These are phyloP conservation scores for Diceros bicornis DNA, from an alignment of 2,797 vertebrate genomes.

Conservation along the genomic window DNA sequence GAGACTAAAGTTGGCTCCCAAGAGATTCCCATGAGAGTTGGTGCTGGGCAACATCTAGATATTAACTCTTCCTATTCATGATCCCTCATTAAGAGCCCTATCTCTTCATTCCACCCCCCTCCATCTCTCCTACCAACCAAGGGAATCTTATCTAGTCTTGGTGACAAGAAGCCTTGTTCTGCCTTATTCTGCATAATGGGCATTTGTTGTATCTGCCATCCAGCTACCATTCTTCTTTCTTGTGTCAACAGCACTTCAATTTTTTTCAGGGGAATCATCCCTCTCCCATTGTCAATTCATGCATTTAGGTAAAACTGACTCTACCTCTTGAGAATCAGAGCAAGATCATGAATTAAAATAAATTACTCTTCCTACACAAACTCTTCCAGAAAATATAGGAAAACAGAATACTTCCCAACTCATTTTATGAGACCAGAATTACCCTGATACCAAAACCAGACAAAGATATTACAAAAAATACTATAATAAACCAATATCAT, in stretches of 20 bases:
- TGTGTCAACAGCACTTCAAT: neutral
- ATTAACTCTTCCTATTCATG: neutral
- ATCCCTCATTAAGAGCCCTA: neutral
- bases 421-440: conserved; percentile 9
- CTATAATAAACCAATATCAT: neutral
- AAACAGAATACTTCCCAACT: neutral
- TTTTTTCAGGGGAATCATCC: neutral
- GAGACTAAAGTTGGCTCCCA: neutral
- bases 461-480: conserved; percentile 9
- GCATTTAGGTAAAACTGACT: neutral
- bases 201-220: neutral
- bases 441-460: conserved; percentile 30
- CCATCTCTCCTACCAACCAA: neutral
- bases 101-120: neutral
- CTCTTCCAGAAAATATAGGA: conserved; percentile 33
- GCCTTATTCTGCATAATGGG: neutral
- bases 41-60: neutral
- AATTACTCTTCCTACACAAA: neutral
- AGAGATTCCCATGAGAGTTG: neutral
- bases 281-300: neutral
- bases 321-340: neutral
- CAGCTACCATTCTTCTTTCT: neutral
- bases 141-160: neutral
- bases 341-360: conserved; percentile 45
- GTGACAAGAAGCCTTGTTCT: neutral